Evolutionary conservation across 2,888 invertebrate genomes (phyloP), one percentile per base, ranked within the genome.

Genomic region (Thyatira batis): DNA sequence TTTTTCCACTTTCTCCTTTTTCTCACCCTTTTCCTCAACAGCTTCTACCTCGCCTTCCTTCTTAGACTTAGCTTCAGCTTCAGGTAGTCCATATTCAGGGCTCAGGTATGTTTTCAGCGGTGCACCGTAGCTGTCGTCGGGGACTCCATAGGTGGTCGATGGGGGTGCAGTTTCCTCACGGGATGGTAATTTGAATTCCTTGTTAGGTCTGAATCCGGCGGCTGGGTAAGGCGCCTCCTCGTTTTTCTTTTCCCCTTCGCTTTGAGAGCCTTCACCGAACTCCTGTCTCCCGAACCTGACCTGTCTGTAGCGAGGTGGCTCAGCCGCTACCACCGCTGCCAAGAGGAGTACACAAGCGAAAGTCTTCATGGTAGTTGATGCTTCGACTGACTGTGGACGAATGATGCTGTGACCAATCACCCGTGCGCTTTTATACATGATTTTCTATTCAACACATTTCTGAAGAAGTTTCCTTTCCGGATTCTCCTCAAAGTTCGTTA

Each of bases 71-170:
- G 13, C 39, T 39, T 39, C 39, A 39, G 6, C 23, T 21, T 66
- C 67, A 33, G 76, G 73, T 2, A 69, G 65, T 9, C 73, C 75
- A 46, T 66, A 79, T 52, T 68, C 65, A 1, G 62, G 65, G 1
- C 63, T 57, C 11, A 69, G 6, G 13, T 27, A 25, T 10, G 48
- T 21, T 48, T 84, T 79, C 6, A 75, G 64, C 53, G 54, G 92
- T 20, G 88, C 87, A 20, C 84, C 85, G 57, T 90, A 92, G 60
- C 87, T 88, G 52, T 84, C 78, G 13, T 85, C 87, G 3, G 91
- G 89, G 3, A 85, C 69, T 9, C 91, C 89, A 49, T 90, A 91
- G 1, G 83, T 80, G 0, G 87, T 82, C 0, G 85, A 70, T 0
- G 89, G 90, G 8, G 88, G 89, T 13, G 71, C 61, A 0, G 68